phyloP scores from a whole-genome alignment of 2,888 invertebrate genomes.

The Andricus quercusramuli region DNA sequence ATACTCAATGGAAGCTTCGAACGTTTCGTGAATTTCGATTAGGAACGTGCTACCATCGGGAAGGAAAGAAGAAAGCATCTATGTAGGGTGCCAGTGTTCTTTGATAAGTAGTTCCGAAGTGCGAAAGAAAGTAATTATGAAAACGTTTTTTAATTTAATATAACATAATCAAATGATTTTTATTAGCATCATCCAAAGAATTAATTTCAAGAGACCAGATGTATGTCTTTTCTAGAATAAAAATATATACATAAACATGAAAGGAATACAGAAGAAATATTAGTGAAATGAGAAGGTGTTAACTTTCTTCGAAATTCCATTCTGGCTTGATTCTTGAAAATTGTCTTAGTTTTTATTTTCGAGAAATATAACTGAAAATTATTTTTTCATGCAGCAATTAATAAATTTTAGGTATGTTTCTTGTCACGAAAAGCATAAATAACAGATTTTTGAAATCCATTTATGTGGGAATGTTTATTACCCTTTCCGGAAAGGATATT shows the following conservation, averaged over 20 bases:
- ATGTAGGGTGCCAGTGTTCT: constrained; percentile 71
- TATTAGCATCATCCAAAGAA: too few species aligned
- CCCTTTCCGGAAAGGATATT: too few species aligned
- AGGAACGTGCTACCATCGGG: constrained; percentile 69
- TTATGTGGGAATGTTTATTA: too few species aligned
- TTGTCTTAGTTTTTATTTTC: too few species aligned
- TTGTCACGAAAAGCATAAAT: too few species aligned
- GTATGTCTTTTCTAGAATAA: neutral
- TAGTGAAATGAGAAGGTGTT: neutral
- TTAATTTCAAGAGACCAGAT: neutral
- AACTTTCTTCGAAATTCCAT: constrained; percentile 11
- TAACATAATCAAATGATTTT: neutral
- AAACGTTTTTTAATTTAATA: neutral
- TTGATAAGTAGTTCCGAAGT: constrained; percentile 43
- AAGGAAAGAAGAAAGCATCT: constrained; percentile 75
- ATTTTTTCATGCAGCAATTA: too few species aligned
- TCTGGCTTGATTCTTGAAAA: neutral
- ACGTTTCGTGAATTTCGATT: constrained; percentile 73
- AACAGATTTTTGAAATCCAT: too few species aligned
- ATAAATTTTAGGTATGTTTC: too few species aligned
- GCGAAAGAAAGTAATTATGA: neutral
- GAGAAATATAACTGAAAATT: too few species aligned
- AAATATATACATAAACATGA: neutral
- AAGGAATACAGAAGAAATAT: neutral
- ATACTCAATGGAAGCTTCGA: constrained; percentile 70